Evolutionary conservation across 2,888 invertebrate genomes (phyloP), one percentile per base, ranked within the genome.

Genomic region (Pseudococcus viburni): DNA sequence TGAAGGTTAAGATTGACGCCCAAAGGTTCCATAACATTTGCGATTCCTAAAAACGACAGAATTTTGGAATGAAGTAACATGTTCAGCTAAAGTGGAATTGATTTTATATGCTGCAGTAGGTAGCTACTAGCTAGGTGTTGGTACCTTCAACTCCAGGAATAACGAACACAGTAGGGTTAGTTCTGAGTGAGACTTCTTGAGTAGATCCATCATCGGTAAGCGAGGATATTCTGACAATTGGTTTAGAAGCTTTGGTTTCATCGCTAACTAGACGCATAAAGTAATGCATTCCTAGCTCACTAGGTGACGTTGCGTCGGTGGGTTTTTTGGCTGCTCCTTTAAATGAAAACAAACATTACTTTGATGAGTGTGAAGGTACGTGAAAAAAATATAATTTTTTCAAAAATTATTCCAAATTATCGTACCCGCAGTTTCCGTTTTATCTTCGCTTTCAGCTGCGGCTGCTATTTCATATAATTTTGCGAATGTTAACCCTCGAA

Each of bases 401-500:
- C 1, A 3, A 33, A 33, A 33, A n/a, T n/a, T n/a, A n/a, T n/a
- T n/a, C n/a, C 26, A 9, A 48, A 4, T 48, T 51, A 15, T 59
- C 39, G 7, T 42, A 86, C 64, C 68, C 11, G 33, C 6, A 77
- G 26, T 19, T 11, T 59, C 59, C 6, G 33, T 42, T 84, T 89
- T 89, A 42, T 86, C 88, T n/a, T 89, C 88, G 55, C 88, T 89
- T 9, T 89, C 90, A 33, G 90, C 89, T 26, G 89, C 89, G 11
- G 90, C 89, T 22, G 90, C 90, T 89, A 92, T 91, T 90, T 93
- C 93, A 86, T 92, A 91, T 17, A 94, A 91, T 89, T 93, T 95
- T 26, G 94, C 94, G 90, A 97, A 95, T 0, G 96, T 97, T 64
- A 98, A 92, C 0, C 94, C 94, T 85, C 97, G 94, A 89, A 98